Base-by-base conservation (phyloP, 2,113 vertebrate genomes). In the Pseudorasbora parva region DNA sequence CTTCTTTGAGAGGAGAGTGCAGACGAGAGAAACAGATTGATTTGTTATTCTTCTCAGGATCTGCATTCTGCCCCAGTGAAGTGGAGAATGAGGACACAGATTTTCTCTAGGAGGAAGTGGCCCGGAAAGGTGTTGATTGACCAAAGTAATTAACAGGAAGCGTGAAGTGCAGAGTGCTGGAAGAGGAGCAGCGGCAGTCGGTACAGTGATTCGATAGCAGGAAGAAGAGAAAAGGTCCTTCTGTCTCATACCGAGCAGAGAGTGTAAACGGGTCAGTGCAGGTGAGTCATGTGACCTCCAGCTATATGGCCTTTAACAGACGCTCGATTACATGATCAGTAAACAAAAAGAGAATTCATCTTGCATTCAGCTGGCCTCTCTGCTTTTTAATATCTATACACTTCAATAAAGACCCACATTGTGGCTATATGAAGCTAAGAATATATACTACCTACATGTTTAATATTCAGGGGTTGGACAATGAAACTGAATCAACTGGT, bases 101-200 rank as follows among this genome's bases (percentile, higher is more conserved):
- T 19, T 79, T 47, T 30, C 77, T 79, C 3, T 30, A 47, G 59
- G 25, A 79, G 57, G 57, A 79, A 64, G 77, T 66, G 78, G 43
- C 25, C 59, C 10, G 17, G 78, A 79, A 78, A 79, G 78, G 59
- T 79, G 78, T 66, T 51, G 57, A 79, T 79, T 66, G 78, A 49
- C 41, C 25, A 19, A 33, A 66, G 43, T 79, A 79, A 79, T 79
- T 79, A 79, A 79, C 25, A 79, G 78, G 59, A 79, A 79, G 78
- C 33, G 59, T 66, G 78, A 66, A 74, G 72, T 74, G 72, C 72
- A 74, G 47, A 49, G 60, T 21, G 57, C 23, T 66, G 59, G 59
- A 66, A 3, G 74, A 56, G 12, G 10, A 49, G 45, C 71, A 27
- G 43, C 6, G 7, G 43, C 23, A 23, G 74, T 59, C 12, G 21